phyloP scores from a whole-genome alignment of 2,797 vertebrate species.

The Malurus leucopterus region DNA sequence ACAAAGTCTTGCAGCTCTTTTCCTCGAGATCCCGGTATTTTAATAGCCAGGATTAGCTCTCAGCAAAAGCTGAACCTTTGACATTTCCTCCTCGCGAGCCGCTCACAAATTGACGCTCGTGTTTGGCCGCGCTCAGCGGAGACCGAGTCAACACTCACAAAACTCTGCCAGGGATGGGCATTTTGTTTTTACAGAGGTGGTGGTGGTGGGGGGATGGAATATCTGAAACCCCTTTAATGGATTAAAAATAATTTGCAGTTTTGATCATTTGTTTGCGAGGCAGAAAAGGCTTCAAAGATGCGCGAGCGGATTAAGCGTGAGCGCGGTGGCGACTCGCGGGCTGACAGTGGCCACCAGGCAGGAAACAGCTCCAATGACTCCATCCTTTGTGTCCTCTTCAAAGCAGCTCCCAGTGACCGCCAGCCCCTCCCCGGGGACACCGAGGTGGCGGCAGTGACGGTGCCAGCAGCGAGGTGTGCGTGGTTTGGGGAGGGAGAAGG shows the following conservation, averaged over 20 bases:
- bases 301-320: conserved; percentile 31
- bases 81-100: conserved; percentile 4
- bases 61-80: conserved; percentile 15
- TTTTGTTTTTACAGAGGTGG: not conserved
- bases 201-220: not conserved
- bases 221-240: conserved; percentile 49
- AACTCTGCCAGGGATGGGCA: not conserved
- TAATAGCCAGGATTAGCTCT: conserved; percentile 14
- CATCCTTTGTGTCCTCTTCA: conserved; percentile 34
- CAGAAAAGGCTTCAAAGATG: conserved; percentile 54
- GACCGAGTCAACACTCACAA: not conserved
- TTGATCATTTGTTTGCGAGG: conserved; percentile 46
- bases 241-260: conserved; percentile 55
- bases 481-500: not conserved
- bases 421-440: not conserved
- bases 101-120: conserved; percentile 13
- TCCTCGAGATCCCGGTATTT: not conserved
- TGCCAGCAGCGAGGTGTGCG: not conserved
- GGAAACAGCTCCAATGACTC: conserved; percentile 16
- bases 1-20: not conserved
- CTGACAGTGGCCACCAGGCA: conserved; percentile 41
- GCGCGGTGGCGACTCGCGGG: not conserved
- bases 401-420: not conserved
- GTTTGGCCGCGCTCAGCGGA: conserved; percentile 1
- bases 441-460: not conserved